A percentile compares a stretch with the other conserved stretches of the same genome.
These are phyloP conservation scores for Lamproptera curius DNA, from an alignment of 2,888 invertebrate species.

Conservation along the genomic window DNA sequence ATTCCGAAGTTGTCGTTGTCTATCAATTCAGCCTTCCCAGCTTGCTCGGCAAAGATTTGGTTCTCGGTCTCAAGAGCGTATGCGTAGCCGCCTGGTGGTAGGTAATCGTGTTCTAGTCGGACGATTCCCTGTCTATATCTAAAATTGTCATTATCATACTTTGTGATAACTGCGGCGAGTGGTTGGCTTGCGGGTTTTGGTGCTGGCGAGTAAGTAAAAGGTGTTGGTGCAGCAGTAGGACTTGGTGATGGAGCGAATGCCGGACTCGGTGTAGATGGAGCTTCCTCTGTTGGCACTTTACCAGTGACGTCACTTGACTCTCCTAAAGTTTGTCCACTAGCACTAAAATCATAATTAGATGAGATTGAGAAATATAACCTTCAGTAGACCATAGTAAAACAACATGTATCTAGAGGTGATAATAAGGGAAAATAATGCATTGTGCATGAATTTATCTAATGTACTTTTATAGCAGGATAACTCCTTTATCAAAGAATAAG, in stretches of 20 bases:
- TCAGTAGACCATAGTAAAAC: too few species aligned
- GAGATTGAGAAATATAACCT: too few species aligned
- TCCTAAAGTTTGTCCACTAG: too few species aligned
- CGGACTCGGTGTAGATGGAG: not conserved
- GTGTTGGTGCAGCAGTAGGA: not conserved
- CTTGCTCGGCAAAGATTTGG: conserved; percentile 67
- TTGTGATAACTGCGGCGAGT: not conserved
- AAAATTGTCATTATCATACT: conserved; percentile 2
- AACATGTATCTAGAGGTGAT: too few species aligned
- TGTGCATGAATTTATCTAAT: too few species aligned
- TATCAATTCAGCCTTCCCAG: conserved; percentile 56
- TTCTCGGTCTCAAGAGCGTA: conserved; percentile 70
- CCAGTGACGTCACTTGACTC: not conserved
- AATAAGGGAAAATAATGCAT: too few species aligned
- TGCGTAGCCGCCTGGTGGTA: conserved; percentile 48
- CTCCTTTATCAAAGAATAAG: too few species aligned
- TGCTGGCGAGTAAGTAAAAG: conserved; percentile 14
- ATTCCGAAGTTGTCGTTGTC: conserved; percentile 48
- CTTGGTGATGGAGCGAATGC: conserved; percentile 12
- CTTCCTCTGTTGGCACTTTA: not conserved
- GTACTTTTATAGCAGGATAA: too few species aligned
- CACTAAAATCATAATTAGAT: too few species aligned
- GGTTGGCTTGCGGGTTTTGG: conserved; percentile 13
- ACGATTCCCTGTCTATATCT: conserved; percentile 49
- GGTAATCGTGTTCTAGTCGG: conserved; percentile 49